phyloP scores from a whole-genome alignment of 2,797 vertebrate genomes.

The Pantherophis alleghaniensis region DNA sequence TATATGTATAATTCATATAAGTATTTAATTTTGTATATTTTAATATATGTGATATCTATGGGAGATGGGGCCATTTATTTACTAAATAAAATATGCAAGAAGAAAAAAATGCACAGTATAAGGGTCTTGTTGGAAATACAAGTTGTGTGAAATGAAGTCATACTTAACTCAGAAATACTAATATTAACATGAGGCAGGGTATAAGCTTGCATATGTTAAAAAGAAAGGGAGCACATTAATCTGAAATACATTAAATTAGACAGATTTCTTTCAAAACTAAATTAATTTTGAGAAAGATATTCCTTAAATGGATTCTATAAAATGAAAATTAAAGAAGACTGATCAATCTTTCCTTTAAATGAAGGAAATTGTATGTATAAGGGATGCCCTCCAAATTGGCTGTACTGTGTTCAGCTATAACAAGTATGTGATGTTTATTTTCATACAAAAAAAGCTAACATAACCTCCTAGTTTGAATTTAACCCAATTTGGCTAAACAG shows the following conservation, averaged over 20 bases:
- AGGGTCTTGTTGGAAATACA: background rate
- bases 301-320: background rate
- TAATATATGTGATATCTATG: background rate
- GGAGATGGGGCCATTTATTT: background rate
- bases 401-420: background rate
- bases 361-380: background rate
- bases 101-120: background rate
- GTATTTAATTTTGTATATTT: background rate
- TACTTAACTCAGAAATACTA: background rate
- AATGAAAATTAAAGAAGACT: background rate
- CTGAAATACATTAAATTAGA: background rate
- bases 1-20: background rate
- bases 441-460: background rate
- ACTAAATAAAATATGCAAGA: background rate
- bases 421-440: background rate
- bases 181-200: background rate
- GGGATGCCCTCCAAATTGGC: background rate
- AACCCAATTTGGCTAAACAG: background rate
- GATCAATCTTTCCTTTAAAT: accelerated
- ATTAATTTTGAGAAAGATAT: slow-evolving; percentile 12
- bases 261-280: background rate
- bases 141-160: background rate
- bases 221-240: background rate
- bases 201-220: background rate
- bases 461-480: slow-evolving; percentile 28